Conservation (phyloP, 1,140 invertebrate species). For the Bicyclus anynana region DNA sequence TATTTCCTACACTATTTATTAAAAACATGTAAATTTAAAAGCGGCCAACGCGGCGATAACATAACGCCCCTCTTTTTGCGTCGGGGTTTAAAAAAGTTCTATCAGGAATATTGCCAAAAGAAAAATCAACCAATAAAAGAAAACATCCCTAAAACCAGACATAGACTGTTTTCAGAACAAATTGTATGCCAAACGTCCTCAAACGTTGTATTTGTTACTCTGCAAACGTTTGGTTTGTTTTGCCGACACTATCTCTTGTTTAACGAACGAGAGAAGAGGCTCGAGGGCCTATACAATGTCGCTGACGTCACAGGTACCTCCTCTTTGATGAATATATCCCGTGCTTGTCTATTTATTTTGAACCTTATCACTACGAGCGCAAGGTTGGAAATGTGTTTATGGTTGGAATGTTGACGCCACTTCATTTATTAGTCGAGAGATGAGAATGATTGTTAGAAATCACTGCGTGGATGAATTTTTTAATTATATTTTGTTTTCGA, state of each 20-base stretch:
- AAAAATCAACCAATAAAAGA: no score
- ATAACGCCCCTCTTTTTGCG: no score
- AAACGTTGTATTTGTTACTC: neutral
- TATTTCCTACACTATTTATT: no score
- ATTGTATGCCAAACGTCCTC: neutral
- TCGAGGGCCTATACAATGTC: conserved; percentile 21
- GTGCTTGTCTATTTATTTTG: neutral
- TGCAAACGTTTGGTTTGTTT: neutral
- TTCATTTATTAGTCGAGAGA: conserved; percentile 2
- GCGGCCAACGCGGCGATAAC: no score
- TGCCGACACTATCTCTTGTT: conserved; percentile 14
- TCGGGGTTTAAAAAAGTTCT: no score
- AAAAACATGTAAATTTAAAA: no score
- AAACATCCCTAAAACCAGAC: neutral
- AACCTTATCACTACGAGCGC: neutral
- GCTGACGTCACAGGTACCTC: conserved; percentile 10
- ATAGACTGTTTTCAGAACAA: neutral
- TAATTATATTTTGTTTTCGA: neutral
- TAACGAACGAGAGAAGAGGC: conserved; percentile 5
- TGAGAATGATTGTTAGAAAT: neutral
- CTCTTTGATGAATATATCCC: conserved; percentile 18
- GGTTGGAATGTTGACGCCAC: neutral
- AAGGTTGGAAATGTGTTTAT: neutral
- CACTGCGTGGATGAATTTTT: conserved; percentile 3
- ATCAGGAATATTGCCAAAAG: no score